These are phyloP conservation scores for Trididemnum nubilum DNA, from an alignment of 23 tunicate species.

Conservation along the genomic window DNA sequence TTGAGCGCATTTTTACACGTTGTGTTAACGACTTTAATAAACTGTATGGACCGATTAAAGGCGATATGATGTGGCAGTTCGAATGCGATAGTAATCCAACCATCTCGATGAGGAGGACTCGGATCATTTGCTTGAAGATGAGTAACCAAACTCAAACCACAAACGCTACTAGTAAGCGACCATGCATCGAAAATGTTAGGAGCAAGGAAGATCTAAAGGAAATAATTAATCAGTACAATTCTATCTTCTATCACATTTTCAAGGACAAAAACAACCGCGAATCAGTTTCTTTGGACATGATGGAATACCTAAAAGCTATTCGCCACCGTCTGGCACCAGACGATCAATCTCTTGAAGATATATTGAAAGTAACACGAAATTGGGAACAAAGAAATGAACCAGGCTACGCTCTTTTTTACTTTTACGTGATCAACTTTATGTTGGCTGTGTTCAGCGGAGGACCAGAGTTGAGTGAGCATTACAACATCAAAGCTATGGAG, in stretches of 20 bases:
- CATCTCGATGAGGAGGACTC: conserved; percentile 8
- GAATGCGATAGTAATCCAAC: conserved; percentile 37
- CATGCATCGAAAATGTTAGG: conserved; percentile 16
- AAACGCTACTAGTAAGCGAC: neutral
- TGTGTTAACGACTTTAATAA: conserved; percentile 24
- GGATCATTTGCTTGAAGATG: conserved; percentile 28
- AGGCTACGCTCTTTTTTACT: conserved; percentile 57
- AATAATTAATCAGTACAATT: conserved; percentile 24
- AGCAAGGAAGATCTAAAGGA: conserved; percentile 14
- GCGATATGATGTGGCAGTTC: conserved; percentile 10
- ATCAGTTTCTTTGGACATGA: conserved; percentile 33
- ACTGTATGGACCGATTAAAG: conserved; percentile 26
- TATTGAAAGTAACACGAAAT: conserved; percentile 3
- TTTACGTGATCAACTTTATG: conserved; percentile 42
- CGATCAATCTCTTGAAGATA: conserved; percentile 19
- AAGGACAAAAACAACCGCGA: neutral
- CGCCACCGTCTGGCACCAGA: conserved; percentile 41
- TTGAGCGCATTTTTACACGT: neutral
- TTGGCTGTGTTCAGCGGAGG: conserved; percentile 48
- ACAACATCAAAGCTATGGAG: conserved; percentile 13
- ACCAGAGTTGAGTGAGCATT: conserved; percentile 11
- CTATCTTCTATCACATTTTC: conserved; percentile 1
- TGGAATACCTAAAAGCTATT: conserved; percentile 67
- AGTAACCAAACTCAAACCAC: neutral
- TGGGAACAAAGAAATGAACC: conserved; percentile 56